Conservation (phyloP, 1,140 invertebrate genomes). For the Euwallacea similis region DNA sequence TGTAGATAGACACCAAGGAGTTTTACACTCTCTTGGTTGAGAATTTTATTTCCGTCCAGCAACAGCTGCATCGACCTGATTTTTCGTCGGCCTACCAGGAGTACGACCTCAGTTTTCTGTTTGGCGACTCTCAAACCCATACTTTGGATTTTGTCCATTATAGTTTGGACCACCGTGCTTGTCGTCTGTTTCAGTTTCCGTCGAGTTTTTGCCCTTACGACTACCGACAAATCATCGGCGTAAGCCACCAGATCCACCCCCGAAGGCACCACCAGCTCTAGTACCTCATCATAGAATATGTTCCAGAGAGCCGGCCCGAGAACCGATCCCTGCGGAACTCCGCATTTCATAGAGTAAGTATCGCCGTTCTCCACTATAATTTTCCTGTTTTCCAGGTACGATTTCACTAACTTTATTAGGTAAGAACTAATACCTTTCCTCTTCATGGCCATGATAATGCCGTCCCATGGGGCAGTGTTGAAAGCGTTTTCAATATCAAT, state of each 20-base stretch:
- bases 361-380: slow-evolving; percentile 6
- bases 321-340: slow-evolving; percentile 50
- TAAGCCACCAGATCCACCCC: slow-evolving; percentile 41
- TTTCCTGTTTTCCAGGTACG: slow-evolving; percentile 25
- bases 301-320: slow-evolving; percentile 50
- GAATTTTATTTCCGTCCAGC: slow-evolving; percentile 6
- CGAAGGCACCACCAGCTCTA: slow-evolving; percentile 35
- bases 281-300: slow-evolving; percentile 45
- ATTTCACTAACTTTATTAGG: slow-evolving; percentile 11
- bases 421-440: slow-evolving; percentile 16
- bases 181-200: slow-evolving; percentile 18
- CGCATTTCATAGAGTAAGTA: slow-evolving; percentile 33
- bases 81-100: slow-evolving; percentile 27
- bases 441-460: slow-evolving; percentile 13
- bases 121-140: slow-evolving; percentile 18
- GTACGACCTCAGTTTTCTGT: slow-evolving; percentile 32
- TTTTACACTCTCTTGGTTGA: slow-evolving; percentile 9
- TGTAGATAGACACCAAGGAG: slow-evolving; percentile 32
- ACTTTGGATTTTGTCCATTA: background rate
- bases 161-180: background rate
- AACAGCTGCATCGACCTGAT: background rate
- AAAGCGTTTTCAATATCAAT: slow-evolving; percentile 42
- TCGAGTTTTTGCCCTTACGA: slow-evolving; percentile 24
- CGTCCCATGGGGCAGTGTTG: slow-evolving; percentile 37
- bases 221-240: slow-evolving; percentile 44